Evolutionary conservation across 2,888 invertebrate species (phyloP).

Genomic region (Xanthia togata): DNA sequence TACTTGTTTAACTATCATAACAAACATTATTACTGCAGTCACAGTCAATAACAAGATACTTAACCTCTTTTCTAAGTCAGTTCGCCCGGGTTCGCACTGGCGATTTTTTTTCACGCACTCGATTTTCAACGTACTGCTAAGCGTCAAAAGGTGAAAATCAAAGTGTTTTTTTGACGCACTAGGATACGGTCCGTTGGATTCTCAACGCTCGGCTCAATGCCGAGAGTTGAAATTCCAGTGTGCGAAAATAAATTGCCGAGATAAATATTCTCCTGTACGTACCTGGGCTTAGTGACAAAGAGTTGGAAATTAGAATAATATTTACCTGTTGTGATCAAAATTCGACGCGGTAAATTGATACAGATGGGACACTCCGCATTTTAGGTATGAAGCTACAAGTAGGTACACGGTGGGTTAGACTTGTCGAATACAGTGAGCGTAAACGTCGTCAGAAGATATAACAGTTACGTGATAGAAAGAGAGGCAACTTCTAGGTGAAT

Average conservation of each 20-base stretch:
- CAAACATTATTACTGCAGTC: constrained; percentile 37
- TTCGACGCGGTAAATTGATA: constrained; percentile 1
- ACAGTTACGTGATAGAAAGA: no score
- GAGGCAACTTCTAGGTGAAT: no score
- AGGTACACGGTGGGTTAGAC: no score
- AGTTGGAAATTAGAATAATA: constrained; percentile 22
- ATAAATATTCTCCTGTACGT: no score
- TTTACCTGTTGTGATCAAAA: background rate
- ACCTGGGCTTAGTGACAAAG: background rate
- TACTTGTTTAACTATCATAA: constrained; percentile 12
- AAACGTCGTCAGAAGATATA: no score
- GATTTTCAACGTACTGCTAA: background rate
- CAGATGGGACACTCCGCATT: no score
- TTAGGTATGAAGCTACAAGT: no score
- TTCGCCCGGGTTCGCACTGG: background rate
- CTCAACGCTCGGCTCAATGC: background rate
- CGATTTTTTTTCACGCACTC: background rate
- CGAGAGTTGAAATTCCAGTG: no score
- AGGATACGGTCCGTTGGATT: background rate
- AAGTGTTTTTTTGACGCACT: background rate
- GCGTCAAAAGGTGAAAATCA: background rate
- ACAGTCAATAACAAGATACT: constrained; percentile 32
- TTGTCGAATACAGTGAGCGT: no score
- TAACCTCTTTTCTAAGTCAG: background rate
- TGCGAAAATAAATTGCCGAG: no score